These are phyloP conservation scores for Anarrhichthys ocellatus DNA, from an alignment of 2,113 vertebrate genomes.

Conservation along the genomic window DNA sequence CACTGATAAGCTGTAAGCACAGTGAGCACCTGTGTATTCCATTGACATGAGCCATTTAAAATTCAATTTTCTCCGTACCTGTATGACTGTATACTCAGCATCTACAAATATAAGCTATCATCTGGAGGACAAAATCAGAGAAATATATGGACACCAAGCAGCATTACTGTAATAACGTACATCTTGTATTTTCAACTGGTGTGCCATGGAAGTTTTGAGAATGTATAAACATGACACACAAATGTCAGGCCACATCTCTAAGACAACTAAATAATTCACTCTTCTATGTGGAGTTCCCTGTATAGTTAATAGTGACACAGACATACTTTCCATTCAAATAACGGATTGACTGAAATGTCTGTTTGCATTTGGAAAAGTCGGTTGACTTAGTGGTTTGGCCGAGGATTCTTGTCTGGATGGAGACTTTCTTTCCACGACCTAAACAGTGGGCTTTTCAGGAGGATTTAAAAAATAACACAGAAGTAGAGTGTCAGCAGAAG, in stretches of 20 bases:
- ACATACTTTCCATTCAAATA: constrained; percentile 52
- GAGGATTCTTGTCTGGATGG: constrained; percentile 36
- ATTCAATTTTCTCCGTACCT: background rate
- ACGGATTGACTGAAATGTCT: constrained; percentile 24
- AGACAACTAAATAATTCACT: constrained; percentile 32
- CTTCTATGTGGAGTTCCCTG: constrained; percentile 1
- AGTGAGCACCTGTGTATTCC: background rate
- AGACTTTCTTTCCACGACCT: constrained; percentile 30
- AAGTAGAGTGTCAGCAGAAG: background rate
- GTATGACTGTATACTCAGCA: background rate
- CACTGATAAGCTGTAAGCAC: constrained; percentile 5
- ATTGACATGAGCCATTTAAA: background rate
- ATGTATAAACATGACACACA: constrained; percentile 2
- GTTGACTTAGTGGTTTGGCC: constrained; percentile 22
- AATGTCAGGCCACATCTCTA: background rate
- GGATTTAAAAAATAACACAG: background rate
- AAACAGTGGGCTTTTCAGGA: constrained; percentile 4
- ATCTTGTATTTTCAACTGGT: constrained; percentile 1
- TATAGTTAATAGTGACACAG: constrained; percentile 13
- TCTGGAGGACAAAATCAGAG: background rate
- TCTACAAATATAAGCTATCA: background rate
- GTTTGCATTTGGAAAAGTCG: constrained; percentile 54
- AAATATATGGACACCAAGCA: background rate
- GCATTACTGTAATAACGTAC: background rate
- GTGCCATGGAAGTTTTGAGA: constrained; percentile 4